These are phyloP conservation scores for Chelon auratus DNA, from an alignment of 2,797 vertebrate genomes.

Conservation along the genomic window DNA sequence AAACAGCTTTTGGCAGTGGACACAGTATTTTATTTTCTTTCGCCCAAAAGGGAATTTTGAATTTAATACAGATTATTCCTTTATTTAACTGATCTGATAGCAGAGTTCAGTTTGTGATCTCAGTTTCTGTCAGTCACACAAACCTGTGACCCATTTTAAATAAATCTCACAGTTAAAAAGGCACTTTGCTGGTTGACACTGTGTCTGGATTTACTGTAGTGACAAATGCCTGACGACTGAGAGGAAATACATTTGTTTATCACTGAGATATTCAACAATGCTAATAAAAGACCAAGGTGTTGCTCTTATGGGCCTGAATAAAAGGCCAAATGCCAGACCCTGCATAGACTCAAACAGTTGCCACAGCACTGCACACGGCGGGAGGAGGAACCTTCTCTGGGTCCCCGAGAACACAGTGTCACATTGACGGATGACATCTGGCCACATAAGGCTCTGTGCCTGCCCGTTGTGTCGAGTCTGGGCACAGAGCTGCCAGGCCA, in stretches of 20 bases:
- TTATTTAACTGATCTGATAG: background rate
- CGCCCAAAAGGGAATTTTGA: no score
- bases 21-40: no score
- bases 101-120: background rate
- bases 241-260: background rate
- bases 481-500: background rate
- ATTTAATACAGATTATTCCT: background rate
- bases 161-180: background rate
- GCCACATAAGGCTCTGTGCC: background rate
- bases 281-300: constrained; percentile 15
- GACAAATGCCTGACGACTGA: background rate
- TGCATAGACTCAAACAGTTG: constrained; percentile 28
- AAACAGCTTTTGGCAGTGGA: no score
- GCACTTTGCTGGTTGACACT: background rate
- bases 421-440: background rate
- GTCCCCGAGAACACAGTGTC: constrained; percentile 12
- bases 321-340: constrained; percentile 7
- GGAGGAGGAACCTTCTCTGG: background rate
- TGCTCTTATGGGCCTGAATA: background rate
- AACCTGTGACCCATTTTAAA: background rate
- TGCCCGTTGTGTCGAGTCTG: background rate
- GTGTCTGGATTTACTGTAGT: background rate
- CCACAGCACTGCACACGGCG: background rate
- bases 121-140: background rate
- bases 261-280: background rate